These are phyloP conservation scores for Gymnobelideus leadbeateri DNA, from an alignment of 2,113 vertebrate genomes.

Conservation along the genomic window DNA sequence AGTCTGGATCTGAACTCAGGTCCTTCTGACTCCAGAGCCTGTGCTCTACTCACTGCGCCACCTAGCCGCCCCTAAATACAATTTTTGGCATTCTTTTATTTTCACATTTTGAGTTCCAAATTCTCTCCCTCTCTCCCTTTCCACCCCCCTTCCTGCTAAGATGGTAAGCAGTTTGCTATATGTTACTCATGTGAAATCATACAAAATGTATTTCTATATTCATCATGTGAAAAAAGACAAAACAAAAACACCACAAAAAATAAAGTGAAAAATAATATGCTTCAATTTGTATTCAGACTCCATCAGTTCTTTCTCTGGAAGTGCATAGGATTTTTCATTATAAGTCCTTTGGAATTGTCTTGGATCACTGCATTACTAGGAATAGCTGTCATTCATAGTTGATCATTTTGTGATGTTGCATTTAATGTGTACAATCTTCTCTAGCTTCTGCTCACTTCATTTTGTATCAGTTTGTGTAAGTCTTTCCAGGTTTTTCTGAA, in stretches of 20 bases:
- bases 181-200: background rate
- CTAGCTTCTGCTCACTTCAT: background rate
- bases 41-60: too few species aligned
- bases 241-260: background rate
- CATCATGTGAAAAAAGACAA: background rate
- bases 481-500: background rate
- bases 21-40: too few species aligned
- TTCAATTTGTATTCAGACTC: background rate
- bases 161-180: background rate
- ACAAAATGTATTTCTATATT: background rate
- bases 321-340: background rate
- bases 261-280: background rate
- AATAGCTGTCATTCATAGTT: background rate
- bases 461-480: background rate
- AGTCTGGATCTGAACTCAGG: too few species aligned
- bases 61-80: too few species aligned
- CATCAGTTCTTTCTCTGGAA: background rate
- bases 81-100: background rate
- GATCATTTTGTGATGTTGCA: background rate
- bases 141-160: background rate
- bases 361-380: background rate
- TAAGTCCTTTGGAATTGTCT: background rate
- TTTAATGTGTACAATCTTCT: background rate
- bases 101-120: background rate
- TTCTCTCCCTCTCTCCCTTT: background rate